These are phyloP conservation scores for Tauraco erythrolophus DNA, from an alignment of 2,113 vertebrate genomes.

Conservation along the genomic window DNA sequence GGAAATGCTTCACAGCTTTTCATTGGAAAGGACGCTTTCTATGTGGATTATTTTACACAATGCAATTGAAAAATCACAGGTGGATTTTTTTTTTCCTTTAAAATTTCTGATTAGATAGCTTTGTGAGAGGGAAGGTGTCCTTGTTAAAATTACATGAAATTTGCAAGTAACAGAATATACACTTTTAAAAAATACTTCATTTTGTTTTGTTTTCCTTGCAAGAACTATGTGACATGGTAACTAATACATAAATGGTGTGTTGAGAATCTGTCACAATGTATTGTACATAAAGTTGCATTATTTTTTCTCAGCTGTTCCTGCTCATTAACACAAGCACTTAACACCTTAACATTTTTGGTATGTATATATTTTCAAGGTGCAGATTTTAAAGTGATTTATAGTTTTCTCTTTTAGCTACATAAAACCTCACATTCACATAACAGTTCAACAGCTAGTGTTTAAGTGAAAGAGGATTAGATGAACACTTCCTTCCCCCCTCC, in stretches of 20 bases:
- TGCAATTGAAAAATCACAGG: neutral
- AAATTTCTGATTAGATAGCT: neutral
- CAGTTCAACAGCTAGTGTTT: neutral
- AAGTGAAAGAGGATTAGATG: neutral
- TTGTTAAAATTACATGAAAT: neutral
- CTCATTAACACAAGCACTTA: neutral
- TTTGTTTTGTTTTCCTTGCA: neutral
- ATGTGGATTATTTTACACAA: neutral
- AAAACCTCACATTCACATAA: neutral
- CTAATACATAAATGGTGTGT: neutral
- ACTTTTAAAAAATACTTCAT: neutral
- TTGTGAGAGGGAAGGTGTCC: neutral
- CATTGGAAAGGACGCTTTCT: neutral
- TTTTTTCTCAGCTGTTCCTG: neutral
- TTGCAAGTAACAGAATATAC: neutral
- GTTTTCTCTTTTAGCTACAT: neutral
- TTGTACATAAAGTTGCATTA: neutral
- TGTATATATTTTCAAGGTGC: neutral
- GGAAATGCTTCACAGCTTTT: neutral
- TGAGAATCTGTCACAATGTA: neutral
- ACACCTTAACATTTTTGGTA: neutral
- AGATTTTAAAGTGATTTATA: neutral
- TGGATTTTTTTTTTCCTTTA: neutral
- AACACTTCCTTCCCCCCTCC: neutral
- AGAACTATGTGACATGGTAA: neutral